phyloP scores from a whole-genome alignment of 2,113 vertebrate species.

The Odocoileus virginianus region DNA sequence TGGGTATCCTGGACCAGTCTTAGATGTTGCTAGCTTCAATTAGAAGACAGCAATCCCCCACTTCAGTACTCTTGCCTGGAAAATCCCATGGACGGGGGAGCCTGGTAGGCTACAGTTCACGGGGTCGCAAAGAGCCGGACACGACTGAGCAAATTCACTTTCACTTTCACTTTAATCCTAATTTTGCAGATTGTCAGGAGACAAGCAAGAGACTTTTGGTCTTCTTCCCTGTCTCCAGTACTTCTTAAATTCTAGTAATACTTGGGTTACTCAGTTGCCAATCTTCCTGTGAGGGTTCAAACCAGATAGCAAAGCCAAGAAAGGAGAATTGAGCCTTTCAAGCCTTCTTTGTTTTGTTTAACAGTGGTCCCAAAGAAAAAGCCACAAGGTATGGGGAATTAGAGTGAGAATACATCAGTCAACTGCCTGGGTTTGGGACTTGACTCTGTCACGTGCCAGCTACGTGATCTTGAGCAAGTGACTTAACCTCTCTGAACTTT shows the following conservation, averaged over 20 bases:
- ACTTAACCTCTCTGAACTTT: conserved; percentile 5
- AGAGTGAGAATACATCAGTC: not conserved
- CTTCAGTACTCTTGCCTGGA: not conserved
- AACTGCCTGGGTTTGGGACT: not conserved
- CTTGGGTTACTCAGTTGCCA: not conserved
- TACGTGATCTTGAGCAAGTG: not conserved
- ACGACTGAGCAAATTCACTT: not conserved
- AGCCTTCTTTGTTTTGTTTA: not conserved
- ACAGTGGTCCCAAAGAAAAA: not conserved
- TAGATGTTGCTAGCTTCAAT: not conserved
- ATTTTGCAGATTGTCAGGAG: not conserved
- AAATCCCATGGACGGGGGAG: not conserved
- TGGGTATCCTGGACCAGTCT: not conserved
- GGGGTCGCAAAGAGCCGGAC: not conserved
- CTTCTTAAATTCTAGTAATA: not conserved
- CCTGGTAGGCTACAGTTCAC: not conserved
- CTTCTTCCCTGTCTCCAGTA: not conserved
- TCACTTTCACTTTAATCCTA: not conserved
- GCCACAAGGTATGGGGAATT: not conserved
- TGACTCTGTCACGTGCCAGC: not conserved
- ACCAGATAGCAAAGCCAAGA: not conserved
- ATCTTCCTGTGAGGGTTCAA: not conserved
- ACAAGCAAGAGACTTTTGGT: not conserved
- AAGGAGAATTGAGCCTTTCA: not conserved
- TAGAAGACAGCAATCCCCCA: not conserved